Percentiles rank a stretch among this genome's conserved stretches.
These are phyloP conservation scores for Sceloporus tristichus DNA, from an alignment of 2,113 vertebrate genomes.

Conservation along the genomic window DNA sequence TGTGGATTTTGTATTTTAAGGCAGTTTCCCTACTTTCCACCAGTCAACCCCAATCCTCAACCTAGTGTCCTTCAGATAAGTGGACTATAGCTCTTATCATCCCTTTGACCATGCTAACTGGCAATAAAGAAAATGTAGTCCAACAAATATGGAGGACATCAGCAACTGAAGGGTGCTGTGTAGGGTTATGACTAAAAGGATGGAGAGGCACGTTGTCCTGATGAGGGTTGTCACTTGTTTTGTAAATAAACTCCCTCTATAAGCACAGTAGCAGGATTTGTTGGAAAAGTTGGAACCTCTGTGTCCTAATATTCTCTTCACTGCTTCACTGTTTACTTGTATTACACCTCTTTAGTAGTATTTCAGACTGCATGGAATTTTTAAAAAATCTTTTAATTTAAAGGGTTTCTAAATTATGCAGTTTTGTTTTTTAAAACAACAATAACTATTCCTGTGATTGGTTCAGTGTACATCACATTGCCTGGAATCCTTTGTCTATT, in stretches of 20 bases:
- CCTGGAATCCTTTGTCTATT: neutral
- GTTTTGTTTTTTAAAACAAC: neutral
- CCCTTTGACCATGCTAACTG: no score
- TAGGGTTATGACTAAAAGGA: neutral
- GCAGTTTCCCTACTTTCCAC: no score
- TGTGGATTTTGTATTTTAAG: no score
- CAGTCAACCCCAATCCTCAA: no score
- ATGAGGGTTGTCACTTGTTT: neutral
- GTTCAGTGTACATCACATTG: neutral
- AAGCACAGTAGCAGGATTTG: neutral
- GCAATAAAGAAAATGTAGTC: no score
- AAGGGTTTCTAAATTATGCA: neutral
- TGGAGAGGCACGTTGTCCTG: no score
- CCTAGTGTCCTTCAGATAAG: no score
- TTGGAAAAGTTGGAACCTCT: slow-evolving; percentile 1
- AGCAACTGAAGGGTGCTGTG: neutral
- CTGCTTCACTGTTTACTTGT: neutral
- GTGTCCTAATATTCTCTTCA: neutral
- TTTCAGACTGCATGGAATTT: neutral
- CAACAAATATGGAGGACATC: neutral
- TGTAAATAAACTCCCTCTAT: neutral
- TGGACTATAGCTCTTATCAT: no score
- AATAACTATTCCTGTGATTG: neutral
- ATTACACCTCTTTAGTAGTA: neutral
- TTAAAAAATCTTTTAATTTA: neutral